Evolutionary conservation across 2,888 invertebrate species (phyloP), one percentile per base, ranked within the genome.

Genomic region (Drosophila mulleri): DNA sequence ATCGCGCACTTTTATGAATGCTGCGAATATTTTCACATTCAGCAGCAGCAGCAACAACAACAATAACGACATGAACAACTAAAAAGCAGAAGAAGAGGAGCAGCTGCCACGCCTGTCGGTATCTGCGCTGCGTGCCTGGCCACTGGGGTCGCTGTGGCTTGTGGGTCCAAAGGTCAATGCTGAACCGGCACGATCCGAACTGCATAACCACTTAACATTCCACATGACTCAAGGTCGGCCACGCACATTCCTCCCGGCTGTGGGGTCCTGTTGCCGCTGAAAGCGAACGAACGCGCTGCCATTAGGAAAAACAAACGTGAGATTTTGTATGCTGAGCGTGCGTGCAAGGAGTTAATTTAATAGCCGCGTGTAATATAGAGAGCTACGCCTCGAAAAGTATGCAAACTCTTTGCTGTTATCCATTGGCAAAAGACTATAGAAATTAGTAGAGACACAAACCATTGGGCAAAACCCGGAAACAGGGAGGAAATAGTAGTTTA

Each of bases 1-100:
- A 88, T 78, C 88, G 77, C 72, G 66, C 52, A 60, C 58, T 78
- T 78, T 81, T 80, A 72, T 78, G 70, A 72, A 75, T 70, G 68
- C 48, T 67, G 66, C 61, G 67, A 72, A 64, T 71, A 53, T 59
- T 76, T 59, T 41, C 54, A 45, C 71, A 71, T 65, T 59, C 63
- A 63, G 26, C 37, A 53, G 6, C 45, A 63, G 39, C 37, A 53
- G 1, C 12, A 29, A 8, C 63, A 63, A 29, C 29, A 29, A 29
- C 29, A 44, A 9, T 32, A 29, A 35, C 50, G 57, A 29, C 14
- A 35, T n/a, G 8, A 64, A 23, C 14, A 35, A 26, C 16, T 26
- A 18, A 5, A 14, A 29, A 26, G 32, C 14, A 16, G 56, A 20
- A 16, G 42, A 44, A 44, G 32, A 18, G 9, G 18, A 59, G 64